Conservation (phyloP, 2,113 vertebrate genomes). For the Holacanthus passer region DNA sequence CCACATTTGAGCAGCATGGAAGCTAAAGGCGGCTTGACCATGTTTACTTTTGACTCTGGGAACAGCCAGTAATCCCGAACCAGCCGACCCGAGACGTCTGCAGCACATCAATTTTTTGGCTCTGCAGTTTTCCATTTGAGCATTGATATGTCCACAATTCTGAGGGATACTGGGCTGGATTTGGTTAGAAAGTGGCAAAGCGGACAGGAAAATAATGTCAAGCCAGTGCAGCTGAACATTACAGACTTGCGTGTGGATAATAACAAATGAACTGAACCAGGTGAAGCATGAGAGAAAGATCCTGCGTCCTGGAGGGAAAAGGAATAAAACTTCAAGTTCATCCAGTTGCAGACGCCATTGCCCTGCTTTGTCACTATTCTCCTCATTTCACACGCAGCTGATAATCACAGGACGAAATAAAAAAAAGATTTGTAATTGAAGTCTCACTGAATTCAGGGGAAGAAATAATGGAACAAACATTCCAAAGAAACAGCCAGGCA, state of each 20-base stretch:
- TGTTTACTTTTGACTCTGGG: too few relatives aligned
- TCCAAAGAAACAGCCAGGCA: background rate
- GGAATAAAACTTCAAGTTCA: background rate
- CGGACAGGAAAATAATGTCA: background rate
- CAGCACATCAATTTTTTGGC: too few relatives aligned
- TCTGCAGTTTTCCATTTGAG: background rate
- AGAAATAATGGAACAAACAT: constrained; percentile 20
- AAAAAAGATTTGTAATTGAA: background rate
- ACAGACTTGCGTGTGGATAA: background rate
- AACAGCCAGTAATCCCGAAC: too few relatives aligned
- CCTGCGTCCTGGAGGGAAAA: background rate
- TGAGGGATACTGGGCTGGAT: background rate
- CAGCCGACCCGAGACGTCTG: too few relatives aligned
- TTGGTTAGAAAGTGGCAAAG: background rate
- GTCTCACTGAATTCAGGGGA: background rate
- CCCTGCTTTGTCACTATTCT: background rate
- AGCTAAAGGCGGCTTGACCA: too few relatives aligned
- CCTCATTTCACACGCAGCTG: constrained; percentile 6
- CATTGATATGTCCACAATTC: background rate
- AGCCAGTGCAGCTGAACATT: background rate
- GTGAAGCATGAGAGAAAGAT: background rate
- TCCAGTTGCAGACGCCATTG: background rate
- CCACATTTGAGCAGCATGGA: too few relatives aligned
- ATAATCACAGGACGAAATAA: background rate
- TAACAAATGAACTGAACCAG: background rate